Evolutionary conservation across 2,113 vertebrate species (phyloP), one percentile per base, ranked within the genome.

Genomic region (Xyrauchen texanus): DNA sequence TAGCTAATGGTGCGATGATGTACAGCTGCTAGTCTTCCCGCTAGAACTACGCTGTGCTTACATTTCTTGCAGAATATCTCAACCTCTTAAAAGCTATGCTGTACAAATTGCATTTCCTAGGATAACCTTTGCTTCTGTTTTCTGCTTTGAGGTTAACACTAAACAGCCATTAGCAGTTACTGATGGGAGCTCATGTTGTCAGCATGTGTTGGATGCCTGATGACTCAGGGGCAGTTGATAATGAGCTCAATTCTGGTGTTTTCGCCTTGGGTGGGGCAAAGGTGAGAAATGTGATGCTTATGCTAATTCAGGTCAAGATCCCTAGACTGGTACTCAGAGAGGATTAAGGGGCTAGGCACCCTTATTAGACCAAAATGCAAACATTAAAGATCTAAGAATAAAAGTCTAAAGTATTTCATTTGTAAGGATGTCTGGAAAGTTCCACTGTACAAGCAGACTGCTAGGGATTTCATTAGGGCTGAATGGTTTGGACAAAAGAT

Each of bases 301-400:
- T 81, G 47, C 46, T 53, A 77, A 74, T 69, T 55, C 77, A 61
- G 78, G 76, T 72, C 80, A 79, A 51, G 83, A 80, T 73, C 52
- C 60, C 4, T 46, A 63, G n/a, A n/a, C n/a, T n/a, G 49, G 21
- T 66, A 16, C 65, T 71, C 13, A 64, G 49, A 11, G 16, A 57
- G 15, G 57, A 52, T 46, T 51, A 61, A 8, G 49, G 34, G 46
- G 13, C 44, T 34, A 34, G 21, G 21, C 21, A 34, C 21, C 21
- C 21, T 34, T 34, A 34, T 34, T 34, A 34, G 21, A 34, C 21
- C 21, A 34, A 34, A 34, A 34, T 34, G 21, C 21, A 34, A 34
- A 34, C 21, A 34, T 34, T 34, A 34, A 34, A 34, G 21, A 34
- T 34, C 21, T 34, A 34, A 34, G 21, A 34, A 34, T 34, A 34